phyloP scores from a whole-genome alignment of 2,113 vertebrate genomes.

The Synchiropus splendidus region DNA sequence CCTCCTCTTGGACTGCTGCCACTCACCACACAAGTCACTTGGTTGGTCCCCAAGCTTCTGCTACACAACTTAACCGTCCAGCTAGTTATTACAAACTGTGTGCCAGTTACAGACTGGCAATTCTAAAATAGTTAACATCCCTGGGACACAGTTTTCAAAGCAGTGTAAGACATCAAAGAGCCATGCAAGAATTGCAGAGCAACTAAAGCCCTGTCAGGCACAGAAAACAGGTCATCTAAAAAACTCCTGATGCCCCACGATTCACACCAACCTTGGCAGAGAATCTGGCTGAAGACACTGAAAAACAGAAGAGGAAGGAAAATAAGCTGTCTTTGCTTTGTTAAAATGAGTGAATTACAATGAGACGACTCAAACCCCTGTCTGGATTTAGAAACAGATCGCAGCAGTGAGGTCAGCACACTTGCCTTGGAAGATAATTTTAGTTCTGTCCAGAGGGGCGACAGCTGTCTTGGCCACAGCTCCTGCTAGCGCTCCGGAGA shows the following conservation, averaged over 20 bases:
- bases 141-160: no score
- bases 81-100: no score
- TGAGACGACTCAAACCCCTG: constrained; percentile 5
- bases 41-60: no score
- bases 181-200: no score
- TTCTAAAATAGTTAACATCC: no score
- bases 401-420: constrained; percentile 15
- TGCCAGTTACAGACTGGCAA: no score
- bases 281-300: constrained; percentile 94
- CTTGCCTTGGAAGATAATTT: constrained; percentile 98
- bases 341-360: background rate
- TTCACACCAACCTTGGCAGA: constrained; percentile 82
- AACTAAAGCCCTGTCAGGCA: no score
- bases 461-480: constrained; percentile 93
- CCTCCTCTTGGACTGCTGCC: no score
- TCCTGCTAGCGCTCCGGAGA: constrained; percentile 87
- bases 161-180: no score
- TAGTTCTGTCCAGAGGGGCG: constrained; percentile 92
- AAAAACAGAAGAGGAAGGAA: constrained; percentile 31
- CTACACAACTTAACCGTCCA: no score
- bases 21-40: no score
- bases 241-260: no score
- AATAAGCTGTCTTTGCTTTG: background rate
- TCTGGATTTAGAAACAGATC: constrained; percentile 4
- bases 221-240: background rate